A percentile compares a stretch with the other conserved stretches of the same genome.
Evolutionary conservation across 2,888 invertebrate genomes (phyloP).

Genomic region (Plebejus anna): DNA sequence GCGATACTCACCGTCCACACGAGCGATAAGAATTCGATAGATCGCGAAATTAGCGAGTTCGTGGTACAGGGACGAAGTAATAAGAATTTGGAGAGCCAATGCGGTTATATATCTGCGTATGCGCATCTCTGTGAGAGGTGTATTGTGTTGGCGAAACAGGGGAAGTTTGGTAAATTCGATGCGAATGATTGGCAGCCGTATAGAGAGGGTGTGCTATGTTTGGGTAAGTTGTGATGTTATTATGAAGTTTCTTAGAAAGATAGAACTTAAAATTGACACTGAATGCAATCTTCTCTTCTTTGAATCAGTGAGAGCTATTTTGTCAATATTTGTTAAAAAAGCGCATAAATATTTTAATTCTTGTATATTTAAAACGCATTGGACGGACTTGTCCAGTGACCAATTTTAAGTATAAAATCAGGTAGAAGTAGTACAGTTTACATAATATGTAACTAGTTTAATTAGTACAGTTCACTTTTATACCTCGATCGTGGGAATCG

Average conservation of each 20-base stretch:
- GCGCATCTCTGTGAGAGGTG: slow-evolving; percentile 86
- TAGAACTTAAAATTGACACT: no score
- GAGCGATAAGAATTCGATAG: slow-evolving; percentile 71
- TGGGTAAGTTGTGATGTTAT: slow-evolving; percentile 65
- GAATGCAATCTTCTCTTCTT: no score
- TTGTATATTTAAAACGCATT: no score
- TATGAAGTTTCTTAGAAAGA: background rate
- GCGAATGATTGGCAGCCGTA: slow-evolving; percentile 80
- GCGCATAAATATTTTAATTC: no score
- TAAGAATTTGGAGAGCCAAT: slow-evolving; percentile 86
- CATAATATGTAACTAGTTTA: no score
- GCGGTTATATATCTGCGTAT: slow-evolving; percentile 87
- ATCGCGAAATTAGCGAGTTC: slow-evolving; percentile 75
- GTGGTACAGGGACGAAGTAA: slow-evolving; percentile 71
- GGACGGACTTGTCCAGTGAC: no score
- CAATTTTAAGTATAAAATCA: no score
- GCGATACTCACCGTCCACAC: slow-evolving; percentile 84
- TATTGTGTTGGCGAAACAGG: slow-evolving; percentile 70
- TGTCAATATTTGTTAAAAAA: no score
- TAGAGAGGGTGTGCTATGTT: slow-evolving; percentile 75
- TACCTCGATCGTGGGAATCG: no score
- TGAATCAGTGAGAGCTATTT: no score
- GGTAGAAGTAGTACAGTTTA: no score
- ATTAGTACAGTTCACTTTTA: no score
- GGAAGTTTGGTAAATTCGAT: slow-evolving; percentile 66